Evolutionary conservation across 2,113 vertebrate species (phyloP), one percentile per base, ranked within the genome.

Genomic region (Oncorhynchus tshawytscha): DNA sequence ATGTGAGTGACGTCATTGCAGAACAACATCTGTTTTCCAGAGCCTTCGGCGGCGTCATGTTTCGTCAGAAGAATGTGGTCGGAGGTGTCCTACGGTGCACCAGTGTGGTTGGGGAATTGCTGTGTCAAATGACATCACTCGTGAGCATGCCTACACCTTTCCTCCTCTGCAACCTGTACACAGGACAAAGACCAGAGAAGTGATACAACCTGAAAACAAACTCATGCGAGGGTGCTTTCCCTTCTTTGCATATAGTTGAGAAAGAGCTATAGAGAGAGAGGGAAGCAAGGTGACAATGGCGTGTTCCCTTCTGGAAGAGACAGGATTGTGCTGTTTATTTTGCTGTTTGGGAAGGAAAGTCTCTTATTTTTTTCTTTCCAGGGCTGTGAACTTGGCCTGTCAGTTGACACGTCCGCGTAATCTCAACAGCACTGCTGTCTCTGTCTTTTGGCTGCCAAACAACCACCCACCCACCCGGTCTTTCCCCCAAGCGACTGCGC

Each of bases 1-100:
- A 72, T 75, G 8, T 12, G 15, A 27, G 77, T 82, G 81, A 89
- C 54, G 72, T 88, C 86, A 86, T 86, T 7, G 22, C 71, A 62
- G 70, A 78, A 29, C 80, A 85, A 86, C 89, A 90, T 91, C 89
- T 91, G 89, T 86, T 76, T 62, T 62, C n/a, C 51, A 18, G 51
- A 16, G 16, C 1, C 51, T 54, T 54, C 51, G 59, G 64, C 25
- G n/a, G 7, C 7, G 15, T 69, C 71, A 67, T 34, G 70, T 59
- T 82, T 70, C 73, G 49, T 62, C n/a, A 29, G 74, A 34, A 60
- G 77, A 72, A 34, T 8, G 34, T 34, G 34, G 34, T 27, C 34
- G 6, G 64, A 27, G 59, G 5, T 22, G 15, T 62, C n/a, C 59
- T 9, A 22, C 59, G 7, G 18, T 24, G 18, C 59, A 20, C 7